A percentile compares a stretch with the other conserved stretches of the same genome.
Conservation (phyloP, 1,140 invertebrate genomes). For the Artemia franciscana region DNA sequence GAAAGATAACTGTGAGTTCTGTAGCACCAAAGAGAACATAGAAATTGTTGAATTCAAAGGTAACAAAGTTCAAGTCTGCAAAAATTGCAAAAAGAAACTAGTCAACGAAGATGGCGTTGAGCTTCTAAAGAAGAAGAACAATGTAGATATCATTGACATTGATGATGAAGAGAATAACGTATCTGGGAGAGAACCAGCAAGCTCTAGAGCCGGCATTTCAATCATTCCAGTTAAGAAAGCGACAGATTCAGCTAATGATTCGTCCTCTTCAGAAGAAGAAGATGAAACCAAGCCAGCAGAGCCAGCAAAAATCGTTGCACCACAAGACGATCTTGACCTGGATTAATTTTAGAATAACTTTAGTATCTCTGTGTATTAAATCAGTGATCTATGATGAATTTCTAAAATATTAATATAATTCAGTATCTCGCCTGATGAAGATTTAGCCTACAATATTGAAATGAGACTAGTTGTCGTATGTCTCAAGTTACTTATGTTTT, state of each 20-base stretch:
- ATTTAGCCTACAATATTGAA: too few species aligned
- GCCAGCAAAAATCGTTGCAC: not conserved
- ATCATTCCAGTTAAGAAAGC: not conserved
- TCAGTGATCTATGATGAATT: too few species aligned
- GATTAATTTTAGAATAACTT: not conserved
- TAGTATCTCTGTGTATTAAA: too few species aligned
- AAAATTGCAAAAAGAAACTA: not conserved
- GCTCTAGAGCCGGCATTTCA: not conserved
- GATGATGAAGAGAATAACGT: not conserved
- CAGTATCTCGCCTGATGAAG: too few species aligned
- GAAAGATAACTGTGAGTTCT: not conserved
- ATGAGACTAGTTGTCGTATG: too few species aligned
- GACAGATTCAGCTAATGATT: not conserved
- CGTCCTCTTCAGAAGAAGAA: not conserved
- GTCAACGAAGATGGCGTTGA: not conserved
- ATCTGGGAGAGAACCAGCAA: not conserved
- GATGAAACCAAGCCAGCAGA: not conserved
- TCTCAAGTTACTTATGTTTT: too few species aligned
- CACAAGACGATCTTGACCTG: not conserved
- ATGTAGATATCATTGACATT: not conserved
- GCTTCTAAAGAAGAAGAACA: not conserved
- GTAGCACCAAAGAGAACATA: not conserved
- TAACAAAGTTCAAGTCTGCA: not conserved
- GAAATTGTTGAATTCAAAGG: not conserved
- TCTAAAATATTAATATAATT: too few species aligned